A percentile compares a stretch with the other conserved stretches of the same genome.
These are phyloP conservation scores for Drosophila persimilis DNA, from an alignment of 1,140 invertebrate genomes.

Conservation along the genomic window DNA sequence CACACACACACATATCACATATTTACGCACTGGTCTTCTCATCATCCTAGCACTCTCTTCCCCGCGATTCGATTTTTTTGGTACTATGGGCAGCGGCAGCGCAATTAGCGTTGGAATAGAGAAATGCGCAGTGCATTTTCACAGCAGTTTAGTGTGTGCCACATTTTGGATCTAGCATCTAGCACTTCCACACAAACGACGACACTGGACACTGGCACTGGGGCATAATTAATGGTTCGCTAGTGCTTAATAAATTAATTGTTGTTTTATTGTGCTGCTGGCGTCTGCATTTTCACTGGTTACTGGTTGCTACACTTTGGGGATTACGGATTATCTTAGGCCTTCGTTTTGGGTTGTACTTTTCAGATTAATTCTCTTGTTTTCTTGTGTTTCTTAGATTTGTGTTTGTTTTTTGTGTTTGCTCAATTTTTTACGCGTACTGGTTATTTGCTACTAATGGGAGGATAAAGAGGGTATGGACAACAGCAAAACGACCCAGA, in stretches of 20 bases:
- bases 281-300: constrained; percentile 31
- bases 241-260: constrained; percentile 6
- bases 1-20: constrained; percentile 10
- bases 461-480: no score
- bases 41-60: constrained; percentile 20
- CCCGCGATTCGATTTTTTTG: constrained; percentile 20
- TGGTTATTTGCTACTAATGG: no score
- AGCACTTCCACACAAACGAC: no score
- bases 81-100: constrained; percentile 32
- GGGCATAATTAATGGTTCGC: constrained; percentile 9
- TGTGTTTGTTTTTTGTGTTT: no score
- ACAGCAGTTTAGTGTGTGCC: constrained; percentile 29
- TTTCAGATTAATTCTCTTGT: no score
- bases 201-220: constrained; percentile 6
- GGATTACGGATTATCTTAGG: no score
- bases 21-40: constrained; percentile 42
- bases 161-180: constrained; percentile 31
- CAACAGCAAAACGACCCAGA: no score
- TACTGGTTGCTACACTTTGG: no score
- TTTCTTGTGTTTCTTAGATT: no score
- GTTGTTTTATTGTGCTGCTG: constrained; percentile 73
- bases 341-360: no score
- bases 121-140: constrained; percentile 64
- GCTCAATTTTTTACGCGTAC: no score
- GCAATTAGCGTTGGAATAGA: constrained; percentile 62